Evolutionary conservation across 2,888 invertebrate species (phyloP).

Genomic region (Zygaena filipendulae): DNA sequence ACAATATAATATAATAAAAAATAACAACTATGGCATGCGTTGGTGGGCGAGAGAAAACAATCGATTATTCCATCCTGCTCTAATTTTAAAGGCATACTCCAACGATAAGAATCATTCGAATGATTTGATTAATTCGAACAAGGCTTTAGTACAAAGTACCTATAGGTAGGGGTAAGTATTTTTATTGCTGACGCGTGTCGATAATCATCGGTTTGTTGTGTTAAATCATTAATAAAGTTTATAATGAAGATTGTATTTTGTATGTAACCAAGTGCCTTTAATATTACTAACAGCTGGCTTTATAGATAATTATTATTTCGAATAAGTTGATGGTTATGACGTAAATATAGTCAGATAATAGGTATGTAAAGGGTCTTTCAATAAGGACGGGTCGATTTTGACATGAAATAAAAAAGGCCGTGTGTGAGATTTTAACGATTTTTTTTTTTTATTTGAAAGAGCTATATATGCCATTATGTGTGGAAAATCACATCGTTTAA

Average conservation of each 20-base stretch:
- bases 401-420: no score
- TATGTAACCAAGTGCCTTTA: no score
- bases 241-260: conserved; percentile 41
- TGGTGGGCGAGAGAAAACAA: conserved; percentile 66
- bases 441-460: no score
- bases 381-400: no score
- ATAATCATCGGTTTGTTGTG: conserved; percentile 48
- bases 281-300: no score
- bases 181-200: conserved; percentile 64
- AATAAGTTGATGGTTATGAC: no score
- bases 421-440: no score
- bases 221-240: conserved; percentile 52
- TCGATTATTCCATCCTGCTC: conserved; percentile 58
- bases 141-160: conserved; percentile 42
- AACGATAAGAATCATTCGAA: conserved; percentile 45
- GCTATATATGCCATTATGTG: no score
- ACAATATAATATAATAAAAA: conserved; percentile 41
- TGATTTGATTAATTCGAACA: conserved; percentile 67
- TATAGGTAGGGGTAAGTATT: conserved; percentile 52
- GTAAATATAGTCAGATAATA: no score
- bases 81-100: conserved; percentile 57
- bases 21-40: conserved; percentile 41
- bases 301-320: no score
- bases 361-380: no score
- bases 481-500: no score